Base-by-base conservation (phyloP, 2,888 invertebrate species). In the Leptopilina syphax region DNA sequence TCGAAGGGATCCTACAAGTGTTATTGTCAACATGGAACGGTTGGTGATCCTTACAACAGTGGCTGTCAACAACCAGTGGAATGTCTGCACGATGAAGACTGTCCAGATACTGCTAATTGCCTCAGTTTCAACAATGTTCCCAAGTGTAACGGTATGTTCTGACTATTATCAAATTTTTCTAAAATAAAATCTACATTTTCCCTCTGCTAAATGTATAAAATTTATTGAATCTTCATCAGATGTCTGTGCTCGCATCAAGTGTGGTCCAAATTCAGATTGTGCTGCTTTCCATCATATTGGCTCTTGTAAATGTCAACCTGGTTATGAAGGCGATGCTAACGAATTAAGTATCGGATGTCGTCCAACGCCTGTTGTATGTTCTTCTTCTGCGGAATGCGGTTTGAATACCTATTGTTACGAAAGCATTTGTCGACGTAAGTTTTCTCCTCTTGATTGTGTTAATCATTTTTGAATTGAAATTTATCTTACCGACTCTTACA, bases 241-340 rank as follows among this genome's bases (percentile, higher is more conserved):
- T 92, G 96, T 96, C 50, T 98, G 98, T 91, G 95, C 96, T 87
- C 94, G 94, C 85, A 93, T 95, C 0, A 93, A 93, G 82, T 98
- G 98, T 92, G 97, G 97, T 79, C 94, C 94, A 3, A 98, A 98
- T 92, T 94, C 98, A 47, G 97, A 97, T 89, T 98, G 98, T 91
- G 90, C 95, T 80, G 95, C 97, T 81, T 93, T 94, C 79, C 94
- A 96, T 87, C 98, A 98, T 91, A 93, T 93, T 60, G 96, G 95
- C 13, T 94, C 95, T 86, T 98, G 98, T 89, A 95, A 95, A 86
- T 98, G 98, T 91, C 94, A 95, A 87, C 91, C 93, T 84, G 97
- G 96, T 78, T 98, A 96, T 89, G 94, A 95, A 89, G 97, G 97
- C 80, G 95, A 96, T 92, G 95, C 97, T 60, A 94, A 94, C 82